Base-by-base conservation (phyloP, 1,140 invertebrate species). In the Agrilus planipennis region DNA sequence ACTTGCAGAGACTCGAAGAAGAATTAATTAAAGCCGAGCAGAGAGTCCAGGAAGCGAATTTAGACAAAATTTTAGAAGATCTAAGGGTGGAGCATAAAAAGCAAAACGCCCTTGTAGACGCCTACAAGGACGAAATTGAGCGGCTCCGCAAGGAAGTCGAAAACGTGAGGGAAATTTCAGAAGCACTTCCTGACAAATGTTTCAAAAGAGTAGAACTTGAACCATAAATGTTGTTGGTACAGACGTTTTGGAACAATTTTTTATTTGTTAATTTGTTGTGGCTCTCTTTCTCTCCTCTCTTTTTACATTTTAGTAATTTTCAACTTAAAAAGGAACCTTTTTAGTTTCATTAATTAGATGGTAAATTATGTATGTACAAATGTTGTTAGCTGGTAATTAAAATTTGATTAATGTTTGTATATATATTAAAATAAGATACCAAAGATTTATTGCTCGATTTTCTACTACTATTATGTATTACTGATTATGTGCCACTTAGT, bases 121-220 rank as follows among this genome's bases (percentile, higher is more conserved):
- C 81, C 53, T 92, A 92, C 50, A 76, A 82, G 58, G 75, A 79
- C 6, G 86, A 94, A 57, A 71, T 92, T 16, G 70, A 66, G 11
- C 67, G 75, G 44, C 66, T 95, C 6, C 62, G 72, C 40, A 64
- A 62, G 5, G 89, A 95, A 58, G 90, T 95, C 1, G 71, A 78
- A 2, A 96, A 93, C 63, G 81, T 95, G 29, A 75, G 81, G 51
- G 75, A 81, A 17, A 95, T 97, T 46, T 71, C 77, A 12, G 73
- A 81, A 42, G 74, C 86, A 22, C 67, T 96, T 34, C 91, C 91
- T 0, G 67, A 71, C 1, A 75, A 72, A n/a, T 97, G 92, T 62
- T 90, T 79, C 62, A 55, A 49, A 34, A 46, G 52, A 37, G 43
- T 57, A 2, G 47, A 54, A 39, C 35, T 59, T 20, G 57, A 59